A percentile compares a stretch with the other conserved stretches of the same genome.
Conservation (phyloP, 2,113 vertebrate genomes). For the Aegithalos caudatus region DNA sequence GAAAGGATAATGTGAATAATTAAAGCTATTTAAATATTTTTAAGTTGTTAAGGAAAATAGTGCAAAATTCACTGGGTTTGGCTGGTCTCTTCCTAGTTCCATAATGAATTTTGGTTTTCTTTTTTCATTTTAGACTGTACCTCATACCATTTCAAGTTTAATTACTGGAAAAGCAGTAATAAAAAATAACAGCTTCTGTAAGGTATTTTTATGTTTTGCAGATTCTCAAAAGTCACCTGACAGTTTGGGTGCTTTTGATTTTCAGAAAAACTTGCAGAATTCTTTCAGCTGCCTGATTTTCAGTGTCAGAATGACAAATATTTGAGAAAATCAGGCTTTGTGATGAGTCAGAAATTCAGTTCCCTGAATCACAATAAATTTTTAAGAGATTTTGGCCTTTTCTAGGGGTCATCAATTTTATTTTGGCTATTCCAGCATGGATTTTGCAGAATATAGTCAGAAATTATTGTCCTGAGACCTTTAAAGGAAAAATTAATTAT, state of each 20-base stretch:
- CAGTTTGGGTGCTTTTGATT: background rate
- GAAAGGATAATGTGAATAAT: background rate
- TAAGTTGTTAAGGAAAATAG: background rate
- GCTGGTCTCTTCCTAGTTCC: background rate
- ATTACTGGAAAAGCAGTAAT: background rate
- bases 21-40: background rate
- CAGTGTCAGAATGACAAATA: background rate
- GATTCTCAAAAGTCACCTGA: background rate
- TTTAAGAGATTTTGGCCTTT: background rate
- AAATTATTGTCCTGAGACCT: background rate
- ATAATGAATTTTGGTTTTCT: background rate
- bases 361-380: background rate
- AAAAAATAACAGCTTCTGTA: background rate
- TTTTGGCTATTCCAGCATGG: background rate
- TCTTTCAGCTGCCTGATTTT: background rate
- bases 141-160: background rate
- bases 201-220: background rate
- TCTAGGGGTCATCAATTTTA: background rate
- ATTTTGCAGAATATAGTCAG: background rate
- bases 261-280: background rate
- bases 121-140: background rate
- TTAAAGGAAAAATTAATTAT: background rate
- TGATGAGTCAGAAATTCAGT: background rate
- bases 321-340: background rate
- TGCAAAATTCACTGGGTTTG: background rate